A percentile compares a stretch with the other conserved stretches of the same genome.
Evolutionary conservation across 2,113 vertebrate species (phyloP).

Genomic region (Salvelinus namaycush): DNA sequence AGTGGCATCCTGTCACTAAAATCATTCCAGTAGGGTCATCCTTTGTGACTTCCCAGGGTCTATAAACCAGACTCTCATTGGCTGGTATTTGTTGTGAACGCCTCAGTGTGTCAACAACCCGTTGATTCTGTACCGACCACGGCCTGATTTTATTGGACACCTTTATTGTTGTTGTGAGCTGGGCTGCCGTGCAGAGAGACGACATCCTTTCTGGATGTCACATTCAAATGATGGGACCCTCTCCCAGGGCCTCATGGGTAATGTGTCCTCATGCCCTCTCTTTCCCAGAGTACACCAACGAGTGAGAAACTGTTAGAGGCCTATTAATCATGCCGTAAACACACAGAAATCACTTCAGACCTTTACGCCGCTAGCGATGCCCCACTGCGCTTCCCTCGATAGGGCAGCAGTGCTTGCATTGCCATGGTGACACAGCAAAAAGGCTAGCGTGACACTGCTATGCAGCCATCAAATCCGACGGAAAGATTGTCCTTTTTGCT

Average conservation of each 20-base stretch:
- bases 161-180: conserved; percentile 38
- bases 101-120: background rate
- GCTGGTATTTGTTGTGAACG: conserved; percentile 24
- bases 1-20: conserved; percentile 24
- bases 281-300: background rate
- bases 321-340: background rate
- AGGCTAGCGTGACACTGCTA: background rate
- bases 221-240: conserved; percentile 36
- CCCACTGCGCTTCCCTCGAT: background rate
- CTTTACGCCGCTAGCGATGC: background rate
- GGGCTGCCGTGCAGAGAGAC: background rate
- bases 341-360: background rate
- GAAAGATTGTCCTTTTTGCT: conserved; percentile 27
- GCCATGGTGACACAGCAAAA: background rate
- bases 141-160: conserved; percentile 44
- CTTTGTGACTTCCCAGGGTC: background rate
- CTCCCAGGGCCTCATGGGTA: conserved; percentile 14
- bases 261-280: background rate
- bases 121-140: background rate
- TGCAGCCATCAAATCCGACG: background rate
- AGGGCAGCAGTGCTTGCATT: background rate
- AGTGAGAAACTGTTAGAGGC: background rate
- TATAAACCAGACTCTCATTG: conserved; percentile 21
- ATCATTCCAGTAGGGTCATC: conserved; percentile 33
- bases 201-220: conserved; percentile 12